Percentiles rank a stretch among this genome's conserved stretches.
Evolutionary conservation across 2,113 vertebrate genomes (phyloP).

Genomic region (Struthio camelus): DNA sequence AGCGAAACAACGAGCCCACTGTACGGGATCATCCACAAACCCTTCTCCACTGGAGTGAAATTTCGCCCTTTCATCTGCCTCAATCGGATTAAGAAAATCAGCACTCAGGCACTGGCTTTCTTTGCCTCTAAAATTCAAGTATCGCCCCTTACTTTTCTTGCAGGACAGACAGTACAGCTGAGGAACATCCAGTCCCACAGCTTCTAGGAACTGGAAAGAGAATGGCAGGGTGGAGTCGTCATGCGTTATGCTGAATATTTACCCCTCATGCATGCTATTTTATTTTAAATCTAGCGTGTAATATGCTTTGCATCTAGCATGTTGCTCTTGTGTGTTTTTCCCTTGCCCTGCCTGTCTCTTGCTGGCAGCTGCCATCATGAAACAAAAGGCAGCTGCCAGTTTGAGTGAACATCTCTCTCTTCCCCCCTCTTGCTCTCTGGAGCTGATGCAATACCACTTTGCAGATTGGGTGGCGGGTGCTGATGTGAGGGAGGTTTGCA

Average conservation of each 20-base stretch:
- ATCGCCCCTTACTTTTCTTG: neutral
- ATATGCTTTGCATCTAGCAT: conserved; percentile 64
- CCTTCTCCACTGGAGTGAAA: neutral
- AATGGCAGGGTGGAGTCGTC: neutral
- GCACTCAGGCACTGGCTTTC: neutral
- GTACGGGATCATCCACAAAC: conserved; percentile 15
- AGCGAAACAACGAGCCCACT: neutral
- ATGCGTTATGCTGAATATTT: conserved; percentile 55
- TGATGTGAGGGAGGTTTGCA: neutral
- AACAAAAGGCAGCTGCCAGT: conserved; percentile 75
- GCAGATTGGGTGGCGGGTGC: conserved; percentile 43
- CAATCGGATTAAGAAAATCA: neutral
- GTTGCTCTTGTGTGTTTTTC: conserved; percentile 68
- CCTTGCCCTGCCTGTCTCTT: conserved; percentile 67
- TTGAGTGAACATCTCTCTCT: conserved; percentile 71
- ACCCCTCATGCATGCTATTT: conserved; percentile 60
- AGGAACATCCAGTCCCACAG: neutral
- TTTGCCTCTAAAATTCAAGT: neutral
- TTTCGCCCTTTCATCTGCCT: conserved; percentile 23
- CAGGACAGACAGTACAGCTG: neutral
- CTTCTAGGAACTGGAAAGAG: neutral
- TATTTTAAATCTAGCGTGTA: conserved; percentile 73
- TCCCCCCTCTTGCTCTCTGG: conserved; percentile 23
- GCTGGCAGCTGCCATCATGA: conserved; percentile 65
- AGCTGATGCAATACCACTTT: conserved; percentile 48